Percentiles rank a stretch among this genome's conserved stretches.
Conservation (phyloP, 1,140 invertebrate genomes). For the Drosophila lacertosa region DNA sequence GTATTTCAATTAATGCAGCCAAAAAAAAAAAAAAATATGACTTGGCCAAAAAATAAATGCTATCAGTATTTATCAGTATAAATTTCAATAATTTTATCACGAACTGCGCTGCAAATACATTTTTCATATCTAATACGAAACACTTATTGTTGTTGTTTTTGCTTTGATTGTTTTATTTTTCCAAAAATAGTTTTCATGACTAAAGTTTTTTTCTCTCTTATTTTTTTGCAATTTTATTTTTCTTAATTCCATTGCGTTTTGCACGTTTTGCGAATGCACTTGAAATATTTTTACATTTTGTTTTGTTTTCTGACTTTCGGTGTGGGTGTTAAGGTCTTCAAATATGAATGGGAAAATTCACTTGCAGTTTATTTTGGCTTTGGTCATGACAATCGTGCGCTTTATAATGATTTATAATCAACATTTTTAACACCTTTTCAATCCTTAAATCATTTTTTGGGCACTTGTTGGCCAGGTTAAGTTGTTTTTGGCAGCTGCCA, state of each 20-base stretch:
- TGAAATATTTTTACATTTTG: constrained; percentile 24
- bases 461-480: background rate
- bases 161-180: background rate
- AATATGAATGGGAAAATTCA: constrained; percentile 31
- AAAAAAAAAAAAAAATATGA: constrained; percentile 38
- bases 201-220: constrained; percentile 14
- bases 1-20: constrained; percentile 67
- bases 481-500: background rate
- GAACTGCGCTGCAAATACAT: constrained; percentile 22
- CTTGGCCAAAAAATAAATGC: constrained; percentile 25
- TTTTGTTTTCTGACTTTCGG: background rate
- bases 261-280: constrained; percentile 41
- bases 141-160: constrained; percentile 15
- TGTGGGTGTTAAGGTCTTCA: constrained; percentile 27
- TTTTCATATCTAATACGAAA: constrained; percentile 21
- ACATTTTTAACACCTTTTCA: constrained; percentile 22
- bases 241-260: constrained; percentile 30
- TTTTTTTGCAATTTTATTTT: background rate
- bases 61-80: constrained; percentile 16
- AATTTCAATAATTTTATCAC: constrained; percentile 35
- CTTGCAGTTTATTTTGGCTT: constrained; percentile 4
- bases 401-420: constrained; percentile 25
- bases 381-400: constrained; percentile 34
- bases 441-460: constrained; percentile 12
- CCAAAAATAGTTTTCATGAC: constrained; percentile 37